Conservation (phyloP, 2,888 invertebrate species). For the Rhodophaea formosa region DNA sequence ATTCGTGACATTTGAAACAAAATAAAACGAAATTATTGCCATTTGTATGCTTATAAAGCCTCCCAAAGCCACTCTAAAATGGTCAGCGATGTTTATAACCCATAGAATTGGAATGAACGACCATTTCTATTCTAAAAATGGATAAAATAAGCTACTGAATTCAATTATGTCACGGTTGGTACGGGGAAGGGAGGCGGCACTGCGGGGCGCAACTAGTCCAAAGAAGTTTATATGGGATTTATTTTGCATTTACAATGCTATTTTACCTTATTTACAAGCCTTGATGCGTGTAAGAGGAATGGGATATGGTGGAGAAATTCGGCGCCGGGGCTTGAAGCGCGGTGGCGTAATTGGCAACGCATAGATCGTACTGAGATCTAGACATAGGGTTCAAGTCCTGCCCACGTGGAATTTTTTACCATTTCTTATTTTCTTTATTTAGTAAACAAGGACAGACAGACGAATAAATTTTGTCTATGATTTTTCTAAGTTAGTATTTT, state of each 20-base stretch:
- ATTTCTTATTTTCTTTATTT: too few relatives aligned
- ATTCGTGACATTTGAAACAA: conserved; percentile 3
- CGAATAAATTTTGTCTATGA: conserved; percentile 11
- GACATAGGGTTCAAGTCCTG: too few relatives aligned
- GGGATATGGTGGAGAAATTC: too few relatives aligned
- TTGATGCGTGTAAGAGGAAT: too few relatives aligned
- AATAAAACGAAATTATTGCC: neutral
- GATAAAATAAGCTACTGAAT: conserved; percentile 12
- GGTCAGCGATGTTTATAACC: conserved; percentile 10
- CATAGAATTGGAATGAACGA: conserved; percentile 9
- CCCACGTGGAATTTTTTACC: too few relatives aligned
- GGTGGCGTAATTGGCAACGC: too few relatives aligned
- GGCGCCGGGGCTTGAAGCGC: too few relatives aligned
- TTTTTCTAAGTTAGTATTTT: neutral
- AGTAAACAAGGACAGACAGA: conserved; percentile 8
- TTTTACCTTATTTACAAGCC: too few relatives aligned
- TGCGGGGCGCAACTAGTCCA: conserved; percentile 9
- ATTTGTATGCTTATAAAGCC: conserved; percentile 12
- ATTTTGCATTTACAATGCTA: too few relatives aligned
- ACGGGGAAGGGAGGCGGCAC: neutral
- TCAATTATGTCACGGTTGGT: conserved; percentile 6
- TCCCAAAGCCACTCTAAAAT: neutral
- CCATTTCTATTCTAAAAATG: conserved; percentile 14
- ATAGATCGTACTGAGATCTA: too few relatives aligned
- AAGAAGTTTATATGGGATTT: too few relatives aligned